A percentile compares a stretch with the other conserved stretches of the same genome.
Evolutionary conservation across 2,888 invertebrate genomes (phyloP).

Genomic region (Tricholauxania praeusta): DNA sequence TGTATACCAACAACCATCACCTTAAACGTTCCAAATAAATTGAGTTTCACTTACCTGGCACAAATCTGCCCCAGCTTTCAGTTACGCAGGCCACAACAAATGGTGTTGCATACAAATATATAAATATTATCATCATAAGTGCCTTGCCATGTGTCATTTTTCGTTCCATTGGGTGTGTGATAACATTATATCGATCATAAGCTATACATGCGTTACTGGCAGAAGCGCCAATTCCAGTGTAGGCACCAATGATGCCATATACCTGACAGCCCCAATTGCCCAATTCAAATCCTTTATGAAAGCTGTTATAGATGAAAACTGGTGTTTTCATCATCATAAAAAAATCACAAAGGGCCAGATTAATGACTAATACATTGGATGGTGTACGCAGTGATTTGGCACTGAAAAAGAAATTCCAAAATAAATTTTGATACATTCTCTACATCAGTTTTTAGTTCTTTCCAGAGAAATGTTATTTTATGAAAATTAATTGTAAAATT

Average conservation of each 20-base stretch:
- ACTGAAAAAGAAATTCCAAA: constrained; percentile 43
- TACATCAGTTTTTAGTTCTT: no score
- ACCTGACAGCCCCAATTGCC: constrained; percentile 83
- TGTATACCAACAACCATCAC: no score
- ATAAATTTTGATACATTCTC: not conserved
- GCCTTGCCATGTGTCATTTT: constrained; percentile 85
- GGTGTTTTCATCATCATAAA: constrained; percentile 90
- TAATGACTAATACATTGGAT: constrained; percentile 86
- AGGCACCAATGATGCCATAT: constrained; percentile 80
- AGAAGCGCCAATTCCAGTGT: constrained; percentile 83
- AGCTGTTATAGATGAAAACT: constrained; percentile 77
- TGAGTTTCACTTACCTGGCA: constrained; percentile 71
- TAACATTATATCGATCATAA: constrained; percentile 83
- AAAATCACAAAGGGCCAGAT: constrained; percentile 86
- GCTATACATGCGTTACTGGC: constrained; percentile 89
- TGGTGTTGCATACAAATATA: constrained; percentile 85
- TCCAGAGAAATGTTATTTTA: no score
- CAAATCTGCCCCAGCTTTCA: constrained; percentile 88
- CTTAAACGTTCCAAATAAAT: not conserved
- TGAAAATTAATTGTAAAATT: no score
- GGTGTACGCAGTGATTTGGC: constrained; percentile 70
- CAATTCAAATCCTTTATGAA: constrained; percentile 80
- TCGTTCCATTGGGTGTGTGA: constrained; percentile 85
- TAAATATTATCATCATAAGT: constrained; percentile 77
- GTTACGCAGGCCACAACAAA: constrained; percentile 84